These are phyloP conservation scores for Cabera pusaria DNA, from an alignment of 2,888 invertebrate genomes.

Conservation along the genomic window DNA sequence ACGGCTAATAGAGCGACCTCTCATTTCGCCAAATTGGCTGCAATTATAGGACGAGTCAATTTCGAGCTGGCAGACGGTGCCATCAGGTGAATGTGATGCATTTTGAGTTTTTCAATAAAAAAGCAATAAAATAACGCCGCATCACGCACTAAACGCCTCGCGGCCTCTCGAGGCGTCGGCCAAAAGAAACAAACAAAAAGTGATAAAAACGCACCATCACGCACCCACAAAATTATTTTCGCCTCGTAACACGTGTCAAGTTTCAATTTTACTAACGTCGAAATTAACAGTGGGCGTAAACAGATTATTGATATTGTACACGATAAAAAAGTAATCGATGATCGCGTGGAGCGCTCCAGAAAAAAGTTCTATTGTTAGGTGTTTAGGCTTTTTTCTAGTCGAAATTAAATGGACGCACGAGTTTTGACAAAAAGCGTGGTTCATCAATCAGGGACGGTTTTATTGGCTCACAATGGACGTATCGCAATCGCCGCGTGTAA, in stretches of 20 bases:
- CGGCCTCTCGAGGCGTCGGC: constrained; percentile 59
- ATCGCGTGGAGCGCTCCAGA: constrained; percentile 66
- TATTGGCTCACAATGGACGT: constrained; percentile 73
- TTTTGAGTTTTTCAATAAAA: constrained; percentile 71
- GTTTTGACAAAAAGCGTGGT: constrained; percentile 69
- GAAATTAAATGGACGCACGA: constrained; percentile 65
- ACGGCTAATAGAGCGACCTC: constrained; percentile 52
- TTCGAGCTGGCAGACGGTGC: constrained; percentile 40
- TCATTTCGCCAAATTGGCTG: constrained; percentile 62
- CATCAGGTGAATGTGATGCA: constrained; percentile 69
- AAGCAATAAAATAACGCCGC: constrained; percentile 74
- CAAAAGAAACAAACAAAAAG: constrained; percentile 79
- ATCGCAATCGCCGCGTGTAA: constrained; percentile 63
- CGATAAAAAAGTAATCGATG: constrained; percentile 83
- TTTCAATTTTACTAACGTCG: constrained; percentile 80
- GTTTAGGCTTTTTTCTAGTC: constrained; percentile 62
- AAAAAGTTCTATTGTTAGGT: constrained; percentile 74
- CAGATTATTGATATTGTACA: constrained; percentile 80
- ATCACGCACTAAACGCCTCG: constrained; percentile 79
- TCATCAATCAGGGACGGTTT: constrained; percentile 79
- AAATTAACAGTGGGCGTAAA: constrained; percentile 82
- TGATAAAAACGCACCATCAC: constrained; percentile 75
- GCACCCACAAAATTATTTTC: constrained; percentile 78
- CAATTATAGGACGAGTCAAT: constrained; percentile 59
- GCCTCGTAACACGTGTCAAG: constrained; percentile 81